phyloP scores from a whole-genome alignment of 2,888 invertebrate genomes.

The Lepeophtheirus nordmannii region DNA sequence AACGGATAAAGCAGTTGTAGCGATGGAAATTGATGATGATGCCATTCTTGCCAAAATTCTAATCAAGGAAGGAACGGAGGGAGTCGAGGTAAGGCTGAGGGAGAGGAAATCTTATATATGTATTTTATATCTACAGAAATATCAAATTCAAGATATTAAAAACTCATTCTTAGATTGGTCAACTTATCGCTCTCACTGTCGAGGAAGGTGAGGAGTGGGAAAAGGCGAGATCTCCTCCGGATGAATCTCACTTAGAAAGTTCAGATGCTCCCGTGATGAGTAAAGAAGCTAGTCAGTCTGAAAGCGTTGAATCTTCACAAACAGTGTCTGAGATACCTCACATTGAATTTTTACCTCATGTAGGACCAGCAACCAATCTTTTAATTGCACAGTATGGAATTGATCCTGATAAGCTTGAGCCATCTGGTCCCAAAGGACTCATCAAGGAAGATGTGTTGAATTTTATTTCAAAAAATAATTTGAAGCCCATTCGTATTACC shows the following conservation, averaged over 20 bases:
- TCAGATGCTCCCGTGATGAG: conserved; percentile 30
- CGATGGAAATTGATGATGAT: conserved; percentile 46
- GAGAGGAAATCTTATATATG: background rate
- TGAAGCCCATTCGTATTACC: conserved; percentile 33
- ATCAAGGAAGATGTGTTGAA: conserved; percentile 45
- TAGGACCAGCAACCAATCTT: conserved; percentile 47
- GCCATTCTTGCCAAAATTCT: conserved; percentile 47
- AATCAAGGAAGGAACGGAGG: conserved; percentile 31
- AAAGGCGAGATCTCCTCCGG: conserved; percentile 33
- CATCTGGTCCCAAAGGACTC: conserved; percentile 45
- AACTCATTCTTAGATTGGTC: conserved; percentile 42
- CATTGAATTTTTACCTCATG: conserved; percentile 29
- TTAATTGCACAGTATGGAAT: conserved; percentile 45
- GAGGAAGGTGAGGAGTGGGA: conserved; percentile 48
- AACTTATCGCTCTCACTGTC: conserved; percentile 46
- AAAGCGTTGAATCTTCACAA: conserved; percentile 26
- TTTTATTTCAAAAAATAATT: conserved; percentile 36
- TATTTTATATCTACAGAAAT: background rate
- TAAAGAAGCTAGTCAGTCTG: conserved; percentile 25
- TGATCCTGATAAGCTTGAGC: conserved; percentile 36
- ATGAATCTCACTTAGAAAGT: conserved; percentile 30
- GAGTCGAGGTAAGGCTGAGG: background rate
- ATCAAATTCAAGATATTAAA: background rate
- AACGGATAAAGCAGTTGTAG: conserved; percentile 48
- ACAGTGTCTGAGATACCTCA: background rate